Conservation (phyloP, 2,113 vertebrate genomes). For the Trematomus loennbergii region DNA sequence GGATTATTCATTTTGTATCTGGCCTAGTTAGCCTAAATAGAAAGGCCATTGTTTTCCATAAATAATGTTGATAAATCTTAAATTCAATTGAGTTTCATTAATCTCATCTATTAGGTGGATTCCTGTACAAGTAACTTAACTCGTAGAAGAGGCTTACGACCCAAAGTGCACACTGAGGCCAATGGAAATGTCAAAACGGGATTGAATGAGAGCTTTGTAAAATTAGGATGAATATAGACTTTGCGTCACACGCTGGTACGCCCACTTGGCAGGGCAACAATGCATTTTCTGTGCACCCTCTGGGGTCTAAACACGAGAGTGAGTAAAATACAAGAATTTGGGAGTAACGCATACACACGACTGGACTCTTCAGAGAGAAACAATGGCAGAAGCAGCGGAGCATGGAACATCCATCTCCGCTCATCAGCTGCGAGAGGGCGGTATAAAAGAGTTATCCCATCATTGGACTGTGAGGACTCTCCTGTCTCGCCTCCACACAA, state of each 20-base stretch:
- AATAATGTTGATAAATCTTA: neutral
- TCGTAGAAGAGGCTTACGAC: neutral
- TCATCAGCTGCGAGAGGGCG: slow-evolving; percentile 41
- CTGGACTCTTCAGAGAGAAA: slow-evolving; percentile 41
- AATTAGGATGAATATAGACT: slow-evolving; percentile 65
- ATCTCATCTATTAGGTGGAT: neutral
- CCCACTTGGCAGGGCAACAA: slow-evolving; percentile 78
- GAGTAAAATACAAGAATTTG: slow-evolving; percentile 59
- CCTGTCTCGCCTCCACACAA: slow-evolving; percentile 34
- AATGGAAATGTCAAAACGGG: slow-evolving; percentile 51
- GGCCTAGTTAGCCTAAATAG: neutral
- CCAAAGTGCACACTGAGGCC: slow-evolving; percentile 53
- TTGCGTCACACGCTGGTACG: slow-evolving; percentile 38
- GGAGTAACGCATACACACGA: slow-evolving; percentile 14
- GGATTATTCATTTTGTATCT: neutral
- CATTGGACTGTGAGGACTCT: slow-evolving; percentile 59
- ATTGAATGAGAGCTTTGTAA: slow-evolving; percentile 76
- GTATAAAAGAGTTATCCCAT: slow-evolving; percentile 60
- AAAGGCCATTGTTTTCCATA: neutral
- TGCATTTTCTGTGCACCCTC: slow-evolving; percentile 64
- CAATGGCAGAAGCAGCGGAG: slow-evolving; percentile 63
- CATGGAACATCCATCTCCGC: slow-evolving; percentile 49
- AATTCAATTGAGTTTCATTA: slow-evolving; percentile 1
- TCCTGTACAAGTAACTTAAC: neutral
- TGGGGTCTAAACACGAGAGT: slow-evolving; percentile 52